Evolutionary conservation across 2,797 vertebrate species (phyloP).

Genomic region (Eptatretus atami): DNA sequence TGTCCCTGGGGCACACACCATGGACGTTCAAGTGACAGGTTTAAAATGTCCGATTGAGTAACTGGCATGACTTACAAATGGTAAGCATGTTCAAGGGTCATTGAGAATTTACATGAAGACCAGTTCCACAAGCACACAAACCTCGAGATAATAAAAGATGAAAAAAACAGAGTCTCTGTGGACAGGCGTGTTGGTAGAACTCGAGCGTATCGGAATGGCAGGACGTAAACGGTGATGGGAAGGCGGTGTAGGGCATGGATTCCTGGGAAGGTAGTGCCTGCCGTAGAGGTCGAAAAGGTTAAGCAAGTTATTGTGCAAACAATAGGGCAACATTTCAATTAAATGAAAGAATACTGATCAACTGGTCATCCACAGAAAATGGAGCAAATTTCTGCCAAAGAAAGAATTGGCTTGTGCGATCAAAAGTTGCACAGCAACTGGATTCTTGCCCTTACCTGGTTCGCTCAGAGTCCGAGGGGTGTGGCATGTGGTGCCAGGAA

Average conservation of each 20-base stretch:
- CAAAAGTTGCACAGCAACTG: not conserved
- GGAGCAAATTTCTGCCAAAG: too few relatives aligned
- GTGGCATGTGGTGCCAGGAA: constrained; percentile 76
- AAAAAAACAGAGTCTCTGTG: constrained; percentile 73
- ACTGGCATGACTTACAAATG: too few relatives aligned
- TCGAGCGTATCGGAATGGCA: constrained; percentile 69
- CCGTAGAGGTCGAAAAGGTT: not conserved
- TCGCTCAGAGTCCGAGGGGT: constrained; percentile 62
- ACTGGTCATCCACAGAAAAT: too few relatives aligned
- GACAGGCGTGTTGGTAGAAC: constrained; percentile 83
- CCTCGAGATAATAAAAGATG: constrained; percentile 89
- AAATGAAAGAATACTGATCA: too few relatives aligned
- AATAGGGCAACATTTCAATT: too few relatives aligned
- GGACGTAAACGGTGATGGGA: constrained; percentile 77
- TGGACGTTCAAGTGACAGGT: too few relatives aligned
- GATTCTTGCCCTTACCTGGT: constrained; percentile 26
- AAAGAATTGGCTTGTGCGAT: too few relatives aligned
- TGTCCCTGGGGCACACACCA: constrained; percentile 21
- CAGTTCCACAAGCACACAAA: constrained; percentile 11
- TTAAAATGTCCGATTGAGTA: too few relatives aligned
- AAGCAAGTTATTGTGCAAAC: too few relatives aligned
- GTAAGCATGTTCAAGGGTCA: too few relatives aligned
- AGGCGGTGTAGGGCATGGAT: constrained; percentile 52
- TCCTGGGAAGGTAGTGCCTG: constrained; percentile 73
- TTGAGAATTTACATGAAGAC: too few relatives aligned